Conservation (phyloP, 92 coral and sea anemone genomes). For the Pocillopora grandis region DNA sequence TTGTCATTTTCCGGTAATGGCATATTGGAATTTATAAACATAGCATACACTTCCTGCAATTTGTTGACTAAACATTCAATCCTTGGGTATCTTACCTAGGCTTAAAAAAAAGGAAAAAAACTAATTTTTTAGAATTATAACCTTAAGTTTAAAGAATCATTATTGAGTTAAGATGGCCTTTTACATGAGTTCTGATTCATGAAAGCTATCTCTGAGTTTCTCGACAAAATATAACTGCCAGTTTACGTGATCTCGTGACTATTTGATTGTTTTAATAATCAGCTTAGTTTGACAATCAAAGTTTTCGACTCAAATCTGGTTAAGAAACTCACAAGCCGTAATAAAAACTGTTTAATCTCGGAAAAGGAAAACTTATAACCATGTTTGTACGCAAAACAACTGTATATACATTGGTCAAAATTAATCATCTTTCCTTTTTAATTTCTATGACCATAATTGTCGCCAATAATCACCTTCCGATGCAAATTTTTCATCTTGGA, state of each 20-base stretch:
- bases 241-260: slow-evolving; percentile 43
- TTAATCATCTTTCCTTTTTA: neutral
- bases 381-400: slow-evolving; percentile 19
- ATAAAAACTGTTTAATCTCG: slow-evolving; percentile 20
- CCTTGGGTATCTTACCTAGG: neutral
- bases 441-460: neutral
- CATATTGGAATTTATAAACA: slow-evolving; percentile 22
- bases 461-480: neutral
- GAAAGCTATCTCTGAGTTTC: neutral
- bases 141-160: neutral
- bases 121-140: neutral
- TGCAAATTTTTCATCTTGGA: neutral
- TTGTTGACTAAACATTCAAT: slow-evolving; percentile 36
- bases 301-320: slow-evolving; percentile 33
- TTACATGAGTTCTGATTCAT: neutral
- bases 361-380: slow-evolving; percentile 4
- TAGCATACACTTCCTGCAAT: slow-evolving; percentile 32
- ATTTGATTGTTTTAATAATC: slow-evolving; percentile 35
- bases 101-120: neutral
- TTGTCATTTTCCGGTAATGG: slow-evolving; percentile 18
- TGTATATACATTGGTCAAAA: neutral
- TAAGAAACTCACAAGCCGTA: slow-evolving; percentile 27
- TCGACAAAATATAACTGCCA: neutral
- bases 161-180: neutral
- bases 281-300: slow-evolving; percentile 33